Base-by-base conservation (phyloP, 2,888 invertebrate species). In the Rhagonycha lutea region DNA sequence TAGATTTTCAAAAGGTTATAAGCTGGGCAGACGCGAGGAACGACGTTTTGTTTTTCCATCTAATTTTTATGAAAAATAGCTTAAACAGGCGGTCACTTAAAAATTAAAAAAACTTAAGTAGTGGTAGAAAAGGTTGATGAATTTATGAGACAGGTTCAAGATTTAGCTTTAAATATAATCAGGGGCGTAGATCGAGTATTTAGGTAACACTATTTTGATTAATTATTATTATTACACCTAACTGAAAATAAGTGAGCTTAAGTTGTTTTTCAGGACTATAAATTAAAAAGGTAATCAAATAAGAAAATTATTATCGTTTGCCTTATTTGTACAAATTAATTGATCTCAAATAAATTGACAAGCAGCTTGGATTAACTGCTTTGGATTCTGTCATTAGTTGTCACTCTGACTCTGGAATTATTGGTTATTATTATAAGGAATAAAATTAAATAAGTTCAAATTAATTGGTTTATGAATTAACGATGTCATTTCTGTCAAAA, bases 1-100 rank as follows among this genome's bases (percentile, higher is more conserved):
- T 76, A 79, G 68, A 76, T 74, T 78, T 76, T 80, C 79, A 79
- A 78, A 74, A 74, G 62, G 67, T 69, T 73, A 75, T 72, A 75
- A 77, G 72, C 77, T 76, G 73, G 69, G 67, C 77, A 71, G 73
- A 75, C 73, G 73, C 71, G 74, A 75, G 70, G 68, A 61, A 12
- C 67, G 60, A 68, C 70, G 18, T 72, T 75, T 68, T 70, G 69
- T 68, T 76, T 76, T 79, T 74, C 61, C 14, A 47, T 32, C 61
- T 61, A 74, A 70, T 69, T 74, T 61, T 67, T 32, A n/a, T 60
- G 78, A 68, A 72, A 69, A 78, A 70, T 72, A 18, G 70, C 61
- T 70, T 63, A 73, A 73, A 70, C 61, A 68, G 62, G 68, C 60
- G 74, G 68, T 61, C 62, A 63, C 28, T 32, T 68, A 65, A 18